phyloP scores from a whole-genome alignment of 1,140 invertebrate genomes.

The Drosophila novamexicana region DNA sequence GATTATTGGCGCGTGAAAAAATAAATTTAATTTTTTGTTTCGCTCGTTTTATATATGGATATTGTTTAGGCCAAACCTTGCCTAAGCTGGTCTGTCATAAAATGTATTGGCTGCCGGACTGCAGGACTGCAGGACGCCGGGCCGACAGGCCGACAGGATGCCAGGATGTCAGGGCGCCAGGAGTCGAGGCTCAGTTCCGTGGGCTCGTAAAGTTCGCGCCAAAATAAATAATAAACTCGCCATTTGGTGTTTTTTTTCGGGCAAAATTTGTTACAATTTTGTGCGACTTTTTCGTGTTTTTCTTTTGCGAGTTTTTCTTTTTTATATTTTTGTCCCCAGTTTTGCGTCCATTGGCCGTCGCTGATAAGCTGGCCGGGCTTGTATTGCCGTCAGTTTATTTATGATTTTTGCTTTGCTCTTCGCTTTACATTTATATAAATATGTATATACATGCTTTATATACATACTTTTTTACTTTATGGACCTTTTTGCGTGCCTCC shows the following conservation, averaged over 20 bases:
- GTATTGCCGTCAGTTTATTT: constrained; percentile 57
- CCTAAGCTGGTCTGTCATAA: constrained; percentile 72
- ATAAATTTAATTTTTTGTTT: constrained; percentile 71
- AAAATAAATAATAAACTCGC: constrained; percentile 82
- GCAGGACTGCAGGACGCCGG: background rate
- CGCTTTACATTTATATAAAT: constrained; percentile 22
- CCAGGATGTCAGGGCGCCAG: constrained; percentile 1
- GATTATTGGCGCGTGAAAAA: constrained; percentile 82
- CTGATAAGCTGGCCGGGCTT: constrained; percentile 57
- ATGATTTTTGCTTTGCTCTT: constrained; percentile 64
- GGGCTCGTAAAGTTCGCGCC: constrained; percentile 76
- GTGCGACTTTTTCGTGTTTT: constrained; percentile 29
- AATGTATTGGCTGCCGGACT: constrained; percentile 57
- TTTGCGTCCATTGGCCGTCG: constrained; percentile 53
- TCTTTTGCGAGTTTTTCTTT: constrained; percentile 14
- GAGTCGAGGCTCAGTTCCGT: constrained; percentile 13
- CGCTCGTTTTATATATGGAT: constrained; percentile 28
- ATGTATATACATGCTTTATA: background rate
- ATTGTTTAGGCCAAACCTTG: constrained; percentile 12
- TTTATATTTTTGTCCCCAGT: constrained; percentile 24
- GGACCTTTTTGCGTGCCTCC: constrained; percentile 28
- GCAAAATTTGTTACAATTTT: constrained; percentile 59
- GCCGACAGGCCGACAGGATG: background rate
- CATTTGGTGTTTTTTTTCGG: constrained; percentile 33
- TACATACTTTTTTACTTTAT: constrained; percentile 42